Evolutionary conservation across 2,888 invertebrate genomes (phyloP).

Genomic region (Patella ulyssiponensis): DNA sequence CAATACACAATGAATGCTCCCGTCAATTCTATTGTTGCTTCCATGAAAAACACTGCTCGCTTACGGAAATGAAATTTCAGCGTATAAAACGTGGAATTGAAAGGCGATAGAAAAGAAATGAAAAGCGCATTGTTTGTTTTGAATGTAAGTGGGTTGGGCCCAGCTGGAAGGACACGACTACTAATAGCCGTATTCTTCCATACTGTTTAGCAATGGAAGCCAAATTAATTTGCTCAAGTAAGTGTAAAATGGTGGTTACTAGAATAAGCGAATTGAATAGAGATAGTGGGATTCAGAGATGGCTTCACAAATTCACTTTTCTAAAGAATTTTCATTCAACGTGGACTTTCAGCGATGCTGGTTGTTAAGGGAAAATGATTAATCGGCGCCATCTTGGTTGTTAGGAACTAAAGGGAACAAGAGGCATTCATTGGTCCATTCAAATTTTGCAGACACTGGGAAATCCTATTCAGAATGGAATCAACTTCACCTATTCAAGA

Average conservation of each 20-base stretch:
- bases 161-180: conserved; percentile 19
- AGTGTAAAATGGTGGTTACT: conserved; percentile 26
- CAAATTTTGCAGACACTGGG: conserved; percentile 4
- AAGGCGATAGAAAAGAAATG: conserved; percentile 27
- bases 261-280: conserved; percentile 19
- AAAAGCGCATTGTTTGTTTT: conserved; percentile 31
- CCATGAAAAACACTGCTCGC: conserved; percentile 22
- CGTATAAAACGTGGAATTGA: conserved; percentile 32
- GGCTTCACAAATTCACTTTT: conserved; percentile 26
- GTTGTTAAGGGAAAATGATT: not conserved
- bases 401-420: conserved; percentile 9
- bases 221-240: conserved; percentile 30
- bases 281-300: conserved; percentile 7
- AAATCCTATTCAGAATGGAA: conserved; percentile 3
- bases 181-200: conserved; percentile 21
- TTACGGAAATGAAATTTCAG: conserved; percentile 33
- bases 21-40: conserved; percentile 16
- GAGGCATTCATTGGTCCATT: conserved; percentile 8
- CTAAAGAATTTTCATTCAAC: conserved; percentile 5
- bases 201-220: conserved; percentile 23
- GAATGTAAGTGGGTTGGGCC: conserved; percentile 17
- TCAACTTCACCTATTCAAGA: not conserved
- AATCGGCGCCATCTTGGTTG: conserved; percentile 8
- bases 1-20: no score
- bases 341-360: no score